Percentiles rank a stretch among this genome's conserved stretches.
These are phyloP conservation scores for Gadopsis bispinosus DNA, from an alignment of 2,797 vertebrate species.

Conservation along the genomic window DNA sequence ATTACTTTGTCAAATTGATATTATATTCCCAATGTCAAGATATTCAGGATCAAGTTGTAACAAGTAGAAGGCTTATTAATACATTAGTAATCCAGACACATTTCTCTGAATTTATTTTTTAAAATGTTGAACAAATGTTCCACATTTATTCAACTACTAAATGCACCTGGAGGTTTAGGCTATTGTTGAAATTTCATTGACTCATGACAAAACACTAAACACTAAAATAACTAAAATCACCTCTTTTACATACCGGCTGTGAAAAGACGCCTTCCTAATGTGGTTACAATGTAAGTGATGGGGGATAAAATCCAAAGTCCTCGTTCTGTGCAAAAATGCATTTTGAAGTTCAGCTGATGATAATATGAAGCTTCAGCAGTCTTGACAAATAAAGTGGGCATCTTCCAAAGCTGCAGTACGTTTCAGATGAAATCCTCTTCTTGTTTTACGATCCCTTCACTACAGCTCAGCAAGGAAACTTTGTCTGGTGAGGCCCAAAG, in stretches of 20 bases:
- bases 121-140: not conserved
- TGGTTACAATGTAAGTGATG: not conserved
- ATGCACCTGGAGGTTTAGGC: too few relatives aligned
- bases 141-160: not conserved
- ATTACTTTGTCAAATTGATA: not conserved
- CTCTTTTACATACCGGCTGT: not conserved
- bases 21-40: not conserved
- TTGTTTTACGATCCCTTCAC: not conserved
- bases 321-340: not conserved
- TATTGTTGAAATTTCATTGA: not conserved
- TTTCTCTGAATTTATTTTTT: not conserved
- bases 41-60: not conserved
- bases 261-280: not conserved
- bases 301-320: not conserved
- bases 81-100: not conserved
- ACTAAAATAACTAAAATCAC: too few relatives aligned
- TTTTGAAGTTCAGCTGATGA: not conserved
- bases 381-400: not conserved
- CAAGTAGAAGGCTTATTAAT: not conserved
- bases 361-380: too few relatives aligned
- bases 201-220: too few relatives aligned
- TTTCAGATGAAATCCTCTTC: not conserved
- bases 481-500: not conserved
- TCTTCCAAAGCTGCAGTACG: too few relatives aligned
- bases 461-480: not conserved